Evolutionary conservation across 2,797 vertebrate genomes (phyloP), one percentile per base, ranked within the genome.

Genomic region (Picus viridis): DNA sequence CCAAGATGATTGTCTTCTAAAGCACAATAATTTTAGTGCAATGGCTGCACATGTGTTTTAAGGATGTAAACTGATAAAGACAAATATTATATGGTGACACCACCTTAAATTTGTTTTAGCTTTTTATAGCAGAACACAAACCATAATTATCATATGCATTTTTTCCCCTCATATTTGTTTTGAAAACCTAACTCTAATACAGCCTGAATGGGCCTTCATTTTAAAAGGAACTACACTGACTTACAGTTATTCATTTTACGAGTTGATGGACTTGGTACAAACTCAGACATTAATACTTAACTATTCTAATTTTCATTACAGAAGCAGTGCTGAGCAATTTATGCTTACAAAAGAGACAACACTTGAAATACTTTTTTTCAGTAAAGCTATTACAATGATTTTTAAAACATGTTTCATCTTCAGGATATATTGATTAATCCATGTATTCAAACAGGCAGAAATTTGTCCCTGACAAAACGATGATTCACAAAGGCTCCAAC

Each of bases 361-460:
- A 83, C 3, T 65, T 77, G 26, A 90, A 86, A 74, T 91, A 70
- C 47, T 90, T 95, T 93, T 81, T 80, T 80, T 89, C 36, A 51
- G 29, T 54, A 84, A 83, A 76, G 12, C 29, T 86, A 71, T 82
- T 93, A 95, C n/a, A 91, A 62, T 62, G 3, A 43, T 69, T 85
- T 92, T 83, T 62, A 54, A 77, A 88, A 88, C 10, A 27, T 30
- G 16, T 49, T 94, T 65, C 8, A 71, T 79, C 41, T 61, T 73
- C 47, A 73, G 24, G 39, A 93, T 84, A 90, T 74, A 92, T 12
- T 71, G 61, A 88, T 81, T 80, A 86, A 88, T 71, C 57, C 47
- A 57, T 24, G 6, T n/a, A 83, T 58, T 86, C 61, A 71, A 82
- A 88, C 18, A 88, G 62, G 39, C 17, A 83, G 43, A 84, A 73